Percentiles rank a stretch among this genome's conserved stretches.
phyloP scores from a whole-genome alignment of 2,797 vertebrate species.

The Chiroxiphia lanceolata region DNA sequence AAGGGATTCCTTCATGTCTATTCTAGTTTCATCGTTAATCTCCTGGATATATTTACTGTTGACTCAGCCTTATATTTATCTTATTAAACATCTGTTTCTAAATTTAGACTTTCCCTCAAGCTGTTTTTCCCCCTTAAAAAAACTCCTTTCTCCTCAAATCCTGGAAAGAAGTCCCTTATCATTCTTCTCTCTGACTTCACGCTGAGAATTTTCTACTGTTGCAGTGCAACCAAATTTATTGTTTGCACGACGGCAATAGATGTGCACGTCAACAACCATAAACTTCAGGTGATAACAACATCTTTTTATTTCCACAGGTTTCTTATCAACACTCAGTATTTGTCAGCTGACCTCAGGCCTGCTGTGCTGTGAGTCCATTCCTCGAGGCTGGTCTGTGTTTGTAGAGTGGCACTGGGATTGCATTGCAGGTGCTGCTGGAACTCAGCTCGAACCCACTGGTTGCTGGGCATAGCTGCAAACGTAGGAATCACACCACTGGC shows the following conservation, averaged over 20 bases:
- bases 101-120: constrained; percentile 25
- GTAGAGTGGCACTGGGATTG: background rate
- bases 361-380: background rate
- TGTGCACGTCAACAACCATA: background rate
- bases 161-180: background rate
- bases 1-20: background rate
- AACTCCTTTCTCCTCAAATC: background rate
- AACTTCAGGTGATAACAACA: background rate
- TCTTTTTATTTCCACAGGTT: background rate
- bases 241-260: background rate
- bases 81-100: constrained; percentile 30
- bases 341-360: background rate
- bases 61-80: constrained; percentile 22
- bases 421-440: background rate
- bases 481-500: fast-evolving
- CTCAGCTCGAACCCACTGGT: background rate
- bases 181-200: background rate
- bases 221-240: background rate
- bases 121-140: constrained; percentile 17
- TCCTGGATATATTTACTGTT: constrained; percentile 26
- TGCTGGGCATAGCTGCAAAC: background rate
- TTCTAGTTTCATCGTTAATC: constrained; percentile 11
- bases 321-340: background rate
- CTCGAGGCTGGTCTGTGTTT: background rate
- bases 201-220: background rate